phyloP scores from a whole-genome alignment of 2,113 vertebrate species.

The Mola mola region DNA sequence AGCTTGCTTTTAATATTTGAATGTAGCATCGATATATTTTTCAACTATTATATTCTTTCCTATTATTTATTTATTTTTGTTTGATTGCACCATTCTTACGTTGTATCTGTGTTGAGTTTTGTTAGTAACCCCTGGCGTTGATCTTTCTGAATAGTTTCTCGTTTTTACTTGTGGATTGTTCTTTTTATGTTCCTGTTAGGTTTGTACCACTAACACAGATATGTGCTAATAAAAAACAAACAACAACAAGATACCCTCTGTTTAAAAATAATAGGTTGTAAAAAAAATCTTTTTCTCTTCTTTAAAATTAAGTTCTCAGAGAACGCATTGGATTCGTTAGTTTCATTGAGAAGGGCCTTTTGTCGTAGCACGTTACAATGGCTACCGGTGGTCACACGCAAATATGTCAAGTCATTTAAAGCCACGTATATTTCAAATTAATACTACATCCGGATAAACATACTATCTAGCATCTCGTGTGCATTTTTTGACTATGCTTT shows the following conservation, averaged over 20 bases:
- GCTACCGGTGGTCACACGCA: neutral
- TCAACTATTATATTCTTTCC: no score
- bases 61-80: no score
- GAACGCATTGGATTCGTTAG: neutral
- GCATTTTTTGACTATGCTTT: accelerated
- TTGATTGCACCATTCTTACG: no score
- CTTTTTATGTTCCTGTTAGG: no score
- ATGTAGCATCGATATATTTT: no score
- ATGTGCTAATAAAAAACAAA: no score
- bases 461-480: accelerated
- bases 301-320: neutral
- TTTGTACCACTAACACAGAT: no score
- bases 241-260: no score
- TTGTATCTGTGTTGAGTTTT: neutral
- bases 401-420: constrained; percentile 38
- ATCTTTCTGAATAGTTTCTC: no score
- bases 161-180: no score
- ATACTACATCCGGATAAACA: neutral
- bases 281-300: neutral
- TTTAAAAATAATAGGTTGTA: neutral
- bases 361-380: neutral
- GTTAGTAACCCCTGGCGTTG: no score
- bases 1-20: no score
- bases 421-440: constrained; percentile 45
- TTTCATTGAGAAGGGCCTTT: neutral